Percentiles rank a stretch among this genome's conserved stretches.
These are phyloP conservation scores for Plotosus lineatus DNA, from an alignment of 2,113 vertebrate species.

Conservation along the genomic window DNA sequence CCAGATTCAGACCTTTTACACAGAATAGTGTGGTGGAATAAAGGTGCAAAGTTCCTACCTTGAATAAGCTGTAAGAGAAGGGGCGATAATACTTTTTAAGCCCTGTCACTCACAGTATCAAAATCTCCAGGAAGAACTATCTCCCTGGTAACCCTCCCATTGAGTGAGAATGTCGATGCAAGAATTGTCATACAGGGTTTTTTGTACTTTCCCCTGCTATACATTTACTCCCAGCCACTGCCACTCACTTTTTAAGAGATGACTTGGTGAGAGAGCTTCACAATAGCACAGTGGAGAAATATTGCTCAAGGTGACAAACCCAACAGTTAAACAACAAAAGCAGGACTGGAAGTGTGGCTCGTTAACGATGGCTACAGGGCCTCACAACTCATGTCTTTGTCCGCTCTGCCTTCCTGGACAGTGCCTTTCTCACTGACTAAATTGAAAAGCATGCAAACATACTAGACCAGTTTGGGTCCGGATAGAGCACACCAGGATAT, in stretches of 20 bases:
- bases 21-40: too few relatives aligned
- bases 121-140: slow-evolving; percentile 28
- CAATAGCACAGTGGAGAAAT: slow-evolving; percentile 60
- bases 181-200: slow-evolving; percentile 56
- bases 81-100: neutral
- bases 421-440: slow-evolving; percentile 14
- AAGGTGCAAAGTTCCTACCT: too few relatives aligned
- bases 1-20: too few relatives aligned
- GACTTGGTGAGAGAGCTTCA: slow-evolving; percentile 51
- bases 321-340: slow-evolving; percentile 63
- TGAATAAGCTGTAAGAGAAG: too few relatives aligned
- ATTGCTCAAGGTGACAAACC: slow-evolving; percentile 64
- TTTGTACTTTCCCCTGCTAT: slow-evolving; percentile 20
- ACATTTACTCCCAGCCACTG: slow-evolving; percentile 50
- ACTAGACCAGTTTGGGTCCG: neutral
- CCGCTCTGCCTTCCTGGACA: slow-evolving; percentile 16
- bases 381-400: slow-evolving; percentile 48
- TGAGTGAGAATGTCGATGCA: slow-evolving; percentile 68
- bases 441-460: slow-evolving; percentile 22
- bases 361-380: slow-evolving; percentile 39
- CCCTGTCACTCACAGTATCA: slow-evolving; percentile 7
- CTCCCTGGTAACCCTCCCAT: slow-evolving; percentile 62
- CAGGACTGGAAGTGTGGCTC: slow-evolving; percentile 47
- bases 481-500: neutral
- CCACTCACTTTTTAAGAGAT: slow-evolving; percentile 60